phyloP scores from a whole-genome alignment of 2,888 invertebrate genomes.

The Acleris emargana region DNA sequence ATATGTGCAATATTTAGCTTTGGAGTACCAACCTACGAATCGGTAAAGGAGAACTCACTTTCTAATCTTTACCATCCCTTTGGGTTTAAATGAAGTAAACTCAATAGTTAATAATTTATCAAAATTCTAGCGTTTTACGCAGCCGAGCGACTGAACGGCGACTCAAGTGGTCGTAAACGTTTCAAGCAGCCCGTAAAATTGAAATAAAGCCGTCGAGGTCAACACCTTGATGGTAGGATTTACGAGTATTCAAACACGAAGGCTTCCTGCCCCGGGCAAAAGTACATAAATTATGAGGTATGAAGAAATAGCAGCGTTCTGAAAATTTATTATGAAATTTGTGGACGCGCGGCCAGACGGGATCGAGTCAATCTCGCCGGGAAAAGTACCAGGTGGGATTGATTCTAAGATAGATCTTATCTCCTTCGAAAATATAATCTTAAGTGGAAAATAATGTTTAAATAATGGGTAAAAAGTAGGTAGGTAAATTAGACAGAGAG shows the following conservation, averaged over 20 bases:
- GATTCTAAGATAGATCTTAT: slow-evolving; percentile 7
- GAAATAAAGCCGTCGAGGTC: slow-evolving; percentile 26
- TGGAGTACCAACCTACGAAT: no score
- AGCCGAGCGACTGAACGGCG: slow-evolving; percentile 5
- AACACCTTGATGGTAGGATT: slow-evolving; percentile 32
- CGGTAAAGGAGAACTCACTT: no score
- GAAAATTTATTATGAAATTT: slow-evolving; percentile 21
- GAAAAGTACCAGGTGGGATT: slow-evolving; percentile 17
- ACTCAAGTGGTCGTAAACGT: slow-evolving; percentile 13
- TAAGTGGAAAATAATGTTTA: background rate
- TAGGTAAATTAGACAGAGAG: no score
- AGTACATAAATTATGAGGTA: slow-evolving; percentile 27
- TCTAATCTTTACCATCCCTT: no score
- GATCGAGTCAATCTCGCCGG: slow-evolving; percentile 25
- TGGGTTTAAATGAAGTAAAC: no score
- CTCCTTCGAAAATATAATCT: background rate
- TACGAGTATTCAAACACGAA: slow-evolving; percentile 30
- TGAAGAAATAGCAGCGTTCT: slow-evolving; percentile 10
- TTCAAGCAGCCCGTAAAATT: slow-evolving; percentile 14
- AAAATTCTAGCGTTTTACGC: no score
- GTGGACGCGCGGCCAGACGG: slow-evolving; percentile 2
- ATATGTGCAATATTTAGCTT: no score
- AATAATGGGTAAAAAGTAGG: background rate
- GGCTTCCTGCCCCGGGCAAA: slow-evolving; percentile 12
- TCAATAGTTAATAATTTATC: no score